These are phyloP conservation scores for Dolichopus griseipennis DNA, from an alignment of 2,888 invertebrate genomes.

Conservation along the genomic window DNA sequence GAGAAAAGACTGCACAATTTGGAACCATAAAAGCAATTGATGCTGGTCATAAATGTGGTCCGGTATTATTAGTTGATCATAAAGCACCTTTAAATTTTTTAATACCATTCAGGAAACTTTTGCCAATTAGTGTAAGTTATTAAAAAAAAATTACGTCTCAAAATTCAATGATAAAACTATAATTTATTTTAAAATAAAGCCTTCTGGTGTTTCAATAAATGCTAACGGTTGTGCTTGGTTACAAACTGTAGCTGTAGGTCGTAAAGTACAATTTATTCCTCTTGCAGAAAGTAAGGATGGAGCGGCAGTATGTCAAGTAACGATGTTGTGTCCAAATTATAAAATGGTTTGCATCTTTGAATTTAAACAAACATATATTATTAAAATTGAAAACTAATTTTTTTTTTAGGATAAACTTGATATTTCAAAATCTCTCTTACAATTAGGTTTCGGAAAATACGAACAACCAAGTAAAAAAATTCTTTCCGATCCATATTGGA, in stretches of 20 bases:
- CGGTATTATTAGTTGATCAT: conserved; percentile 48
- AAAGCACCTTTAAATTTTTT: conserved; percentile 50
- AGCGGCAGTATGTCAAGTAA: conserved; percentile 43
- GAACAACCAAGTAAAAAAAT: conserved; percentile 22
- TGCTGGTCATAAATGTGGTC: conserved; percentile 41
- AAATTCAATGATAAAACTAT: too few relatives aligned
- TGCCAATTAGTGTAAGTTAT: conserved; percentile 46
- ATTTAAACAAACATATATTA: neutral
- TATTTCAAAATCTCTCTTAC: conserved; percentile 37
- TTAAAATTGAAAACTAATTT: neutral
- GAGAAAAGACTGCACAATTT: conserved; percentile 45
- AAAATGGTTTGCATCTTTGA: conserved; percentile 25
- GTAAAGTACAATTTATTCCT: conserved; percentile 43
- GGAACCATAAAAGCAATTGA: conserved; percentile 49
- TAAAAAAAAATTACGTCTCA: too few relatives aligned
- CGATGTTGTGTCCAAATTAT: conserved; percentile 37
- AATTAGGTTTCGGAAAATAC: conserved; percentile 37
- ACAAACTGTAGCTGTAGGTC: conserved; percentile 43
- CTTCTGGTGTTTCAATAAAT: conserved; percentile 37
- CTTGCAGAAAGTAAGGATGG: conserved; percentile 37
- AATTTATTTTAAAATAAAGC: conserved; percentile 15
- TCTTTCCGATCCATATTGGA: conserved; percentile 18
- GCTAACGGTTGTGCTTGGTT: conserved; percentile 45
- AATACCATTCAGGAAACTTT: conserved; percentile 26
- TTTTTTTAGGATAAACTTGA: conserved; percentile 28